Evolutionary conservation across 2,888 invertebrate species (phyloP), one percentile per base, ranked within the genome.

Genomic region (Leistus spinibarbis): DNA sequence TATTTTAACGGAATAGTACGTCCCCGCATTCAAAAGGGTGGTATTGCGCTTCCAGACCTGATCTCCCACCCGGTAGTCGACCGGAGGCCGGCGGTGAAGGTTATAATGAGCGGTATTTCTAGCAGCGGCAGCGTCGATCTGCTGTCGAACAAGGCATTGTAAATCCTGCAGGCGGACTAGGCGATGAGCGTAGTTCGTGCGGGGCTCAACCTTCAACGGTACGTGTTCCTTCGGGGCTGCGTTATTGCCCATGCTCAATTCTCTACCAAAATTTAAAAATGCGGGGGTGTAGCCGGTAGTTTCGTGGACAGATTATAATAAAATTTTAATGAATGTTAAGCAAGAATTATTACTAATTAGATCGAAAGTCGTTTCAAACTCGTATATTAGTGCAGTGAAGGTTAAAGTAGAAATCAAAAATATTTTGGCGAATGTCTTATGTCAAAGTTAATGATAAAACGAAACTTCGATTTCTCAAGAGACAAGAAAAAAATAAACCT

Each of bases 251-350:
- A n/a, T n/a, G n/a, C n/a, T n/a, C n/a, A n/a, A n/a, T n/a, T n/a
- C n/a, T n/a, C n/a, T n/a, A n/a, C n/a, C n/a, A n/a, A n/a, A n/a
- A n/a, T n/a, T n/a, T n/a, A n/a, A n/a, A n/a, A n/a, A n/a, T n/a
- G n/a, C n/a, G n/a, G n/a, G n/a, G n/a, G n/a, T n/a, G n/a, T n/a
- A n/a, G 2, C 77, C 69, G n/a, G n/a, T 9, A 83, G 82, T 2
- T 83, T 82, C 79, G 79, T 80, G 13, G 81, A 82, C n/a, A 76
- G 81, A 84, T 77, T 84, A 82, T 76, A 80, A 80, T 22, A 82
- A 81, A 78, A 80, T 84, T 60, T 77, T 83, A 67, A 78, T 84
- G 0, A 84, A 84, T 76, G 80, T 80, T 72, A 83, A 82, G 79
- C 83, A 84, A 81, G 83, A 84, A 77, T 24, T 65, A 7, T 23